phyloP scores from a whole-genome alignment of 1,140 invertebrate species.

The Heliconius hermathena region DNA sequence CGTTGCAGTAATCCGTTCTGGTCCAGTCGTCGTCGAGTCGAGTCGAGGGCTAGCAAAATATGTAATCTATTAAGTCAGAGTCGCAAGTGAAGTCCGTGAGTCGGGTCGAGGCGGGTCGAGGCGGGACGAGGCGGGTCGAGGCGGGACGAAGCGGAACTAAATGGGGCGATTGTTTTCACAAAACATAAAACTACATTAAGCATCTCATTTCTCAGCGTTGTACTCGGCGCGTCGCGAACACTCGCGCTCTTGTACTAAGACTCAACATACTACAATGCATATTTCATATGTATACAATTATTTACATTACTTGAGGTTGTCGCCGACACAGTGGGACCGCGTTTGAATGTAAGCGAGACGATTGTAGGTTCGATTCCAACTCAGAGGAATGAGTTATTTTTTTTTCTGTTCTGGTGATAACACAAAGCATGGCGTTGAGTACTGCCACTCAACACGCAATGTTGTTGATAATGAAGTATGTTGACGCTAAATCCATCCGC shows the following conservation, averaged over 20 bases:
- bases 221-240: constrained; percentile 10
- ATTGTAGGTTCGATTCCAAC: too few relatives aligned
- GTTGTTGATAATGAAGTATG: too few relatives aligned
- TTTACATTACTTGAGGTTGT: not conserved
- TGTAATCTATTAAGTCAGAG: not conserved
- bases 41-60: not conserved
- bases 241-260: not conserved
- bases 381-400: too few relatives aligned
- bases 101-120: not conserved
- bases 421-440: too few relatives aligned
- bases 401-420: too few relatives aligned
- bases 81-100: not conserved
- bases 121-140: not conserved
- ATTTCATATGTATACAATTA: not conserved
- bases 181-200: constrained; percentile 31
- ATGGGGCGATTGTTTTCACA: constrained; percentile 23
- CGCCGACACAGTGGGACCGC: too few relatives aligned
- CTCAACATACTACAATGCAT: not conserved
- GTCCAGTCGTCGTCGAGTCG: not conserved
- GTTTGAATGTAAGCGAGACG: too few relatives aligned
- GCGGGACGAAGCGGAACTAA: not conserved
- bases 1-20: not conserved
- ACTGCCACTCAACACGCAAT: too few relatives aligned
- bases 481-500: too few relatives aligned
- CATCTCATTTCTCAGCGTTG: constrained; percentile 27